phyloP scores from a whole-genome alignment of 2,113 vertebrate species.

The Collichthys lucidus region DNA sequence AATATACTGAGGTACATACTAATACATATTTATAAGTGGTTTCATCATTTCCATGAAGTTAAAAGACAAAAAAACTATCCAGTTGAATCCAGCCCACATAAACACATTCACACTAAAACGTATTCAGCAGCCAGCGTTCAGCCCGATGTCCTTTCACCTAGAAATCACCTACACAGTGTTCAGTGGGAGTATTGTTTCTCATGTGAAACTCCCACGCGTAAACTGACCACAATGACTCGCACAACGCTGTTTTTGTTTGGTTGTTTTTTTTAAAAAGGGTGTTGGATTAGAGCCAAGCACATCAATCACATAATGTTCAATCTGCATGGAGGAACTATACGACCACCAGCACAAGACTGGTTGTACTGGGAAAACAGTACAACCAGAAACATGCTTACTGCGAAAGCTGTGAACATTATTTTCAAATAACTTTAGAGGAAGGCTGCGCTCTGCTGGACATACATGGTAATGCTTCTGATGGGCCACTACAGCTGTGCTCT shows the following conservation, averaged over 20 bases:
- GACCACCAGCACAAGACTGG: neutral
- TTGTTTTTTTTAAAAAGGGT: neutral
- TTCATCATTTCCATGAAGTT: neutral
- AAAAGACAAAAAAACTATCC: neutral
- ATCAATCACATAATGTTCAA: neutral
- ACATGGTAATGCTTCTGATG: neutral
- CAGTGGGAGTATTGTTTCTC: slow-evolving; percentile 33
- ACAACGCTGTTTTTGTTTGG: neutral
- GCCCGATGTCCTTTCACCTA: slow-evolving; percentile 47
- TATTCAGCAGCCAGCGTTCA: slow-evolving; percentile 5
- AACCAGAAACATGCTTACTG: neutral
- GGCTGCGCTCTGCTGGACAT: slow-evolving; percentile 65
- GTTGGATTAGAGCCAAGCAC: neutral
- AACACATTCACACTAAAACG: neutral
- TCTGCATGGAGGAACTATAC: neutral
- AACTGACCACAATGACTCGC: neutral
- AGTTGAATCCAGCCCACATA: slow-evolving; percentile 19
- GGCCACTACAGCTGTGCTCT: too few species aligned
- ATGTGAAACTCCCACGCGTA: slow-evolving; percentile 47
- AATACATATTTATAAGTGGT: neutral
- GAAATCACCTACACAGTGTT: slow-evolving; percentile 60
- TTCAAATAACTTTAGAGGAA: slow-evolving; percentile 3
- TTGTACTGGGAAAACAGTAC: neutral
- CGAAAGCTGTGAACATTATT: neutral
- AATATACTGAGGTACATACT: neutral